A percentile compares a stretch with the other conserved stretches of the same genome.
These are phyloP conservation scores for Cheilosia urbana DNA, from an alignment of 2,888 invertebrate genomes.

Conservation along the genomic window DNA sequence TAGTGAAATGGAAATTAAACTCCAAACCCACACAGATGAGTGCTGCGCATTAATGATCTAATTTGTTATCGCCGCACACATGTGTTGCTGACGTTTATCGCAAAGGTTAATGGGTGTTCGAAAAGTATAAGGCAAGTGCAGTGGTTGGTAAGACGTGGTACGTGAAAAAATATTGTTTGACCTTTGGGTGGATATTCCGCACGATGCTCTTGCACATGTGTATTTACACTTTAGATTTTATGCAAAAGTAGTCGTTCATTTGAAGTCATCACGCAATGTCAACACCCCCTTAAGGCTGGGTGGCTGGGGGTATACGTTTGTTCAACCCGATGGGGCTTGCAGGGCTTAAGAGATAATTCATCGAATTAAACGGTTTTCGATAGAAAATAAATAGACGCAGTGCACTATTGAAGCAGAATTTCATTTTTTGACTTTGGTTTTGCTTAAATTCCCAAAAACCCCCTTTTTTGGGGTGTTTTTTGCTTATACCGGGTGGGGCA, in stretches of 20 bases:
- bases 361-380: too few relatives aligned
- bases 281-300: conserved; percentile 8
- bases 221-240: background rate
- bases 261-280: conserved; percentile 39
- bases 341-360: too few relatives aligned
- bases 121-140: conserved; percentile 16
- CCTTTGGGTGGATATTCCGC: background rate
- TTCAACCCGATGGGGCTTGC: too few relatives aligned
- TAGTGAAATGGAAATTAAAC: conserved; percentile 6
- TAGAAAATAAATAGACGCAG: too few relatives aligned
- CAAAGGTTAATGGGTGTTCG: conserved; percentile 59
- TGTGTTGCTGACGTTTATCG: conserved; percentile 12
- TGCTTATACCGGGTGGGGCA: too few relatives aligned
- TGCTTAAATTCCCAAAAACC: too few relatives aligned
- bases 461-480: too few relatives aligned
- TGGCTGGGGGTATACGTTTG: too few relatives aligned
- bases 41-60: conserved; percentile 14
- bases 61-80: conserved; percentile 29
- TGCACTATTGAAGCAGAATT: too few relatives aligned
- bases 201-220: background rate
- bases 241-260: background rate
- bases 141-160: too few relatives aligned
- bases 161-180: too few relatives aligned
- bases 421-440: too few relatives aligned
- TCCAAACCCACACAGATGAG: conserved; percentile 14